These are phyloP conservation scores for Actenoides lindsayi DNA, from an alignment of 2,113 vertebrate species.

Conservation along the genomic window DNA sequence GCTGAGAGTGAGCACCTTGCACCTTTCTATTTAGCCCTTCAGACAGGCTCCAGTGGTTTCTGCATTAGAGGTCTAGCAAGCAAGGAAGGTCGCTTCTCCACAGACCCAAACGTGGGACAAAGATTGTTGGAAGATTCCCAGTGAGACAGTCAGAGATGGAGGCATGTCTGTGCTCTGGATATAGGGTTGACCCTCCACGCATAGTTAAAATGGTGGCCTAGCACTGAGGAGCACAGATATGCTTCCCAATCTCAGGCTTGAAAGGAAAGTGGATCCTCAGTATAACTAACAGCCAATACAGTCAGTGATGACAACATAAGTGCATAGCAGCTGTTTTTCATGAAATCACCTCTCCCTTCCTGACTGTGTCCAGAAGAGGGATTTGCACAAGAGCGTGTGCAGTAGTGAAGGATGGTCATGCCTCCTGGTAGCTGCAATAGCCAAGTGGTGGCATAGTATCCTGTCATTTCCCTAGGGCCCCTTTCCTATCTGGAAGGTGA, in stretches of 20 bases:
- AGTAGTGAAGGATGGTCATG: not conserved
- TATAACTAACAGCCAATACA: not conserved
- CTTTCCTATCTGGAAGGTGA: not conserved
- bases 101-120: not conserved
- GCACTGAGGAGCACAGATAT: not conserved
- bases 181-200: not conserved
- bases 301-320: not conserved
- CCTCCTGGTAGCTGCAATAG: not conserved
- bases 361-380: not conserved
- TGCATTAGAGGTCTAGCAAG: not conserved
- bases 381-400: accelerated
- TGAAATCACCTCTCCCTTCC: not conserved
- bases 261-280: not conserved
- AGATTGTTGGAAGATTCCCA: not conserved
- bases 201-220: not conserved
- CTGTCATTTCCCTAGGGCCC: not conserved
- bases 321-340: not conserved
- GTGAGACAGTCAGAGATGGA: not conserved
- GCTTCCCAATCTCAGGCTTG: not conserved
- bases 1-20: not conserved
- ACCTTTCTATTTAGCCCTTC: not conserved
- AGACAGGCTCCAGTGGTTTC: not conserved
- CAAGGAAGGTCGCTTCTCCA: not conserved
- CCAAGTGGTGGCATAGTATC: not conserved
- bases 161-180: not conserved